Base-by-base conservation (phyloP, 2,888 invertebrate genomes). In the Athalia circularis region DNA sequence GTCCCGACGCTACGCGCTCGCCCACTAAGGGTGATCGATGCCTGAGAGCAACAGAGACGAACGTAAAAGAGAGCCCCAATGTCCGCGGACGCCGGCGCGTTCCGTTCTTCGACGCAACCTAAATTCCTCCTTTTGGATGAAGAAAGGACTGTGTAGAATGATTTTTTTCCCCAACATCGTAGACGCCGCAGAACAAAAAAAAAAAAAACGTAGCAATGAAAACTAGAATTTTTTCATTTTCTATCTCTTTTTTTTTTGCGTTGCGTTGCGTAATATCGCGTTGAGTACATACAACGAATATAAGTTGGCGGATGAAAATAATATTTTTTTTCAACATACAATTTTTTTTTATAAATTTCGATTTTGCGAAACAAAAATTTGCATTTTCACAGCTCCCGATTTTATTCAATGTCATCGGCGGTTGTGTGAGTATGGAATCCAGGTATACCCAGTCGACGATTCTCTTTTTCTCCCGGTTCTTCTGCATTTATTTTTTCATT, bases 21-120 rank as follows among this genome's bases (percentile, higher is more conserved):
- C 80, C 80, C 80, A 72, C 80, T 81, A 81, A 70, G 81, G 77
- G 83, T 84, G 85, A 85, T 86, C 85, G 85, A 85, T 86, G 82
- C 84, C 81, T 80, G 81, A 85, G 84, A 81, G 86, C 77, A 83
- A 84, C 82, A 82, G 82, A 80, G 81, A 80, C 78, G 65, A 75
- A 52, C 62, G 62, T 52, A 77, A 80, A 61, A 47, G 76, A 78
- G 67, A 57, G 15, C 52, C 29, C 65, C 50, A 72, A 79, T 77
- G 79, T 65, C 77, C 77, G 77, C 48, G 29, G 82, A 86, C 86
- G 85, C 85, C 86, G 84, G 85, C 64, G 77, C 74, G 50, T 65
- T 65, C 13, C 13, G 62, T 72, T 72, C 13, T 54, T 8, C 15
- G 15, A 45, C 48, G 2, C 29, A 29, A 52, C 11, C n/a, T 70